Evolutionary conservation across 1,140 invertebrate genomes (phyloP).

Genomic region (Calosoma granatense): DNA sequence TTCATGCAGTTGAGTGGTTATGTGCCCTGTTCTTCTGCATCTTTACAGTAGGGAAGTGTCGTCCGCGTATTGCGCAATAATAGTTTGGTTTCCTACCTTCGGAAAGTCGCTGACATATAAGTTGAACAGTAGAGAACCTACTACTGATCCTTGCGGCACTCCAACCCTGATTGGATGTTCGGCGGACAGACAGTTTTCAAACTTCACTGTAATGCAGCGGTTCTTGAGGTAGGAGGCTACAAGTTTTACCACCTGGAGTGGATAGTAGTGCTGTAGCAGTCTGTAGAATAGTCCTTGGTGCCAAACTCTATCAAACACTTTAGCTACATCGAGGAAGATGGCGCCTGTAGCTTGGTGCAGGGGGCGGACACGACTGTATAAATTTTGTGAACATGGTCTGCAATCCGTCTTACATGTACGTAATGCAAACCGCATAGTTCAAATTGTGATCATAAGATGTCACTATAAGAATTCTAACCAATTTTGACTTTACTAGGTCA

Average conservation of each 20-base stretch:
- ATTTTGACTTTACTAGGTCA: no score
- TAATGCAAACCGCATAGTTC: background rate
- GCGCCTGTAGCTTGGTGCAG: conserved; percentile 16
- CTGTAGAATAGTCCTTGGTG: conserved; percentile 21
- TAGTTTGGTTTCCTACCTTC: background rate
- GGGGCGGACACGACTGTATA: no score
- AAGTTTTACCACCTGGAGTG: background rate
- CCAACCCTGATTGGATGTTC: background rate
- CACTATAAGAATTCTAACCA: no score
- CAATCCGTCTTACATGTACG: background rate
- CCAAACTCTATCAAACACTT: conserved; percentile 28
- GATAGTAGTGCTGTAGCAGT: conserved; percentile 6
- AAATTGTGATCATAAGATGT: no score
- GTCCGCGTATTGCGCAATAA: background rate
- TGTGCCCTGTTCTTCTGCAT: background rate
- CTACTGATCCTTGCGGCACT: background rate
- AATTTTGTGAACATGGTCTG: conserved; percentile 7
- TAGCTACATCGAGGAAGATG: conserved; percentile 22
- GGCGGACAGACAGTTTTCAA: background rate
- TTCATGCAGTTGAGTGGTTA: background rate
- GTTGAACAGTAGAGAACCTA: background rate
- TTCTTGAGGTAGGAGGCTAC: background rate
- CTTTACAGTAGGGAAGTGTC: background rate
- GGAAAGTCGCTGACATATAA: background rate
- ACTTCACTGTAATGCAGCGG: background rate